Conservation (phyloP, 2,888 invertebrate genomes). For the Caradrina clavipalpis region DNA sequence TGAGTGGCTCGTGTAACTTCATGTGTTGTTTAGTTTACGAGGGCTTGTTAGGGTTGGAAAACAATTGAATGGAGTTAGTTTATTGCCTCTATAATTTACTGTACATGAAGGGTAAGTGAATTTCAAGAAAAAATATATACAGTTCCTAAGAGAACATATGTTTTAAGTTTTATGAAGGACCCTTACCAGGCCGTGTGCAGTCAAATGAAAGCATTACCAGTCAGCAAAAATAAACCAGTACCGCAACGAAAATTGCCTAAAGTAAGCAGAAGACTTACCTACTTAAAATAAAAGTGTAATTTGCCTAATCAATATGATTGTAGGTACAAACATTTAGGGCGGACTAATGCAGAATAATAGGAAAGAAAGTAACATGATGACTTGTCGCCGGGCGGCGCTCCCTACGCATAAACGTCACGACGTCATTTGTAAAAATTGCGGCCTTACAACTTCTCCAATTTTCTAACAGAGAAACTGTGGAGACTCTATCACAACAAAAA, state of each 20-base stretch:
- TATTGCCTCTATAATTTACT: conserved; percentile 1
- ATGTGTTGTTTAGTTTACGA: conserved; percentile 14
- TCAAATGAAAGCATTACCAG: background rate
- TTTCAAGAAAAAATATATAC: background rate
- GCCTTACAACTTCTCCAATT: conserved; percentile 88
- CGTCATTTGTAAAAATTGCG: conserved; percentile 91
- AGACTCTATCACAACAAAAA: conserved; percentile 60
- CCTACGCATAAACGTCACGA: conserved; percentile 90
- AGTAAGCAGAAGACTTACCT: conserved; percentile 41
- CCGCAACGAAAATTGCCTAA: conserved; percentile 13
- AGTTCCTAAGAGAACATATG: background rate
- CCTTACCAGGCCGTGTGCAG: too few species aligned
- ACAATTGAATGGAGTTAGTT: conserved; percentile 19
- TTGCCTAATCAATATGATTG: conserved; percentile 75
- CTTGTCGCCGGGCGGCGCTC: conserved; percentile 86
- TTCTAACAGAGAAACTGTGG: conserved; percentile 75
- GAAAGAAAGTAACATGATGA: conserved; percentile 90
- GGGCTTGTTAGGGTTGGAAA: conserved; percentile 7
- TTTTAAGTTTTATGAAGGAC: background rate
- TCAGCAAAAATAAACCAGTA: background rate
- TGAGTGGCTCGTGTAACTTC: conserved; percentile 15
- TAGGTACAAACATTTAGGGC: conserved; percentile 79
- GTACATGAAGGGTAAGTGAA: background rate
- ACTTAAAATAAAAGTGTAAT: conserved; percentile 62
- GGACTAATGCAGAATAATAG: conserved; percentile 85